Evolutionary conservation across 2,888 invertebrate species (phyloP), one percentile per base, ranked within the genome.

Genomic region (Theristus sp.): DNA sequence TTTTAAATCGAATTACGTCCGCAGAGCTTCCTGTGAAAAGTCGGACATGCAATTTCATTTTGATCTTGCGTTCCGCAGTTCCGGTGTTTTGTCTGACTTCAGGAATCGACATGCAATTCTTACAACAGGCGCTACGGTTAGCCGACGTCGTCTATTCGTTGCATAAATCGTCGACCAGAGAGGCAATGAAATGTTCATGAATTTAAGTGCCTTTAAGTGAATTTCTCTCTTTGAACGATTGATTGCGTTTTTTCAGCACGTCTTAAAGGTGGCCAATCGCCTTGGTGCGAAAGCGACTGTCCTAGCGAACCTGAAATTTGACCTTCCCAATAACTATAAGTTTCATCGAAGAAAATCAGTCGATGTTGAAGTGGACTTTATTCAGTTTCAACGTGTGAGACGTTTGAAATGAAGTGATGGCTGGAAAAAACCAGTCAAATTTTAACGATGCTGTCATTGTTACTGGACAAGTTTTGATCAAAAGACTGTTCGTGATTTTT

Each of bases 121-220:
- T 98, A 26, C 81, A 84, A 73, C 80, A 78, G 66, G 94, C 85
- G 0, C 76, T 87, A 2, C 75, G 79, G 57, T 75, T 94, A 30
- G 82, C 87, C 29, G 22, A 49, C 27, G 27, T 28, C 10, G 87
- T 96, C n/a, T 98, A 91, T 75, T 93, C 93, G 0, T 78, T 98
- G 59, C 96, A 98, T 74, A 98, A 98, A 77, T 84, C 86, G 22
- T 83, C 88, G 24, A 96, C 94, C 17, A 82, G 90, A 57, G 26
- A 30, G 55, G 61, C 25, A 53, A 52, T 29, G 30, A 52, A 55
- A 57, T n/a, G 17, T 13, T 28, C 27, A 29, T 25, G 56, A 59
- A 17, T 20, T 60, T 2, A 31, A 52, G 3, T n/a, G n/a, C n/a
- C n/a, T n/a, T n/a, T n/a, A n/a, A n/a, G n/a, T n/a, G n/a, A n/a